Conservation (phyloP, 2,113 vertebrate genomes). For the Vulpes vulpes region DNA sequence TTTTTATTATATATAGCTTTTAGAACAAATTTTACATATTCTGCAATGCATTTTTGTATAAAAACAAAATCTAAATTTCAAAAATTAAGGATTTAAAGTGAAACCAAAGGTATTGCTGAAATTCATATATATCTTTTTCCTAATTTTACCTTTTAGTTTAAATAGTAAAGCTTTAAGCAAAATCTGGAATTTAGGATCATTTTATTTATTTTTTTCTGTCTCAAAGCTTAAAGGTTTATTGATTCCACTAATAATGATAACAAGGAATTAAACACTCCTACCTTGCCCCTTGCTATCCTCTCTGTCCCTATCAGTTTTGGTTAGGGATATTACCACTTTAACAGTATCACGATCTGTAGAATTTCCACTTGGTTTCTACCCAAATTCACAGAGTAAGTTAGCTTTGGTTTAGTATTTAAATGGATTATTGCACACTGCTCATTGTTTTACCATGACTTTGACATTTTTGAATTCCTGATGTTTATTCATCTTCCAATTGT, state of each 20-base stretch:
- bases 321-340: neutral
- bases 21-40: neutral
- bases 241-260: neutral
- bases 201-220: neutral
- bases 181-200: neutral
- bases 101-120: neutral
- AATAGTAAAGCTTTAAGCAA: neutral
- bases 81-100: neutral
- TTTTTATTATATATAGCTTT: neutral
- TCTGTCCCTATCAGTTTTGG: neutral
- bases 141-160: neutral
- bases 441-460: neutral
- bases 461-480: neutral
- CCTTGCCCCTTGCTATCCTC: neutral
- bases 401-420: neutral
- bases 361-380: neutral
- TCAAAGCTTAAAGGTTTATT: neutral
- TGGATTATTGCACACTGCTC: neutral
- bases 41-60: neutral
- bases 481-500: neutral
- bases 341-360: neutral
- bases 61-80: constrained; percentile 16
- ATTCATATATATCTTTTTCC: neutral
- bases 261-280: neutral
- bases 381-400: neutral